These are phyloP conservation scores for Zele albiditarsus DNA, from an alignment of 2,888 invertebrate species.

Conservation along the genomic window DNA sequence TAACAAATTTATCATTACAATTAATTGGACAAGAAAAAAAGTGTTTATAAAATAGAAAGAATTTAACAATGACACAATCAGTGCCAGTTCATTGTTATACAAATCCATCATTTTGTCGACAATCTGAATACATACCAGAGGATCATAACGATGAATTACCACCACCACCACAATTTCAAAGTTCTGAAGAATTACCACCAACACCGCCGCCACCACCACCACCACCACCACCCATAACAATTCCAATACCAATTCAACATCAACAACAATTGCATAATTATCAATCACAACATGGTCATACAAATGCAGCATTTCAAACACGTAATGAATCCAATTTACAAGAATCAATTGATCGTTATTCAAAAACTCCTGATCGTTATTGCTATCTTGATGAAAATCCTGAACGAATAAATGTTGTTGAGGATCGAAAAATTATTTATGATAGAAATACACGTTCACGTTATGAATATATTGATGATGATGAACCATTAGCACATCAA, in stretches of 20 bases:
- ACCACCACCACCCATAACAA: slow-evolving; percentile 56
- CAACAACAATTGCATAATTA: slow-evolving; percentile 41
- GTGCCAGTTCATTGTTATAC: slow-evolving; percentile 78
- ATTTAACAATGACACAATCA: slow-evolving; percentile 54
- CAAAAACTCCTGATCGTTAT: slow-evolving; percentile 55
- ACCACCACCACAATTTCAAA: slow-evolving; percentile 69
- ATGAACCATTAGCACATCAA: slow-evolving; percentile 37
- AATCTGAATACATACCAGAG: slow-evolving; percentile 79
- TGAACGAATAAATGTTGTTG: neutral
- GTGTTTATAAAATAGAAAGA: neutral
- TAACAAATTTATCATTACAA: neutral
- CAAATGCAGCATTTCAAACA: slow-evolving; percentile 63
- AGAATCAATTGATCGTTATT: slow-evolving; percentile 37
- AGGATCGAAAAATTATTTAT: slow-evolving; percentile 40
- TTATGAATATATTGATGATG: slow-evolving; percentile 66
- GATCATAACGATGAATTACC: slow-evolving; percentile 68
- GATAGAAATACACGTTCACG: slow-evolving; percentile 52
- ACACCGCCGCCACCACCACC: slow-evolving; percentile 64
- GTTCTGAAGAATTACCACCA: slow-evolving; percentile 53
- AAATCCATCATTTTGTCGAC: slow-evolving; percentile 86
- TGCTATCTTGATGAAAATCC: slow-evolving; percentile 59
- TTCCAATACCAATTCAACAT: slow-evolving; percentile 54
- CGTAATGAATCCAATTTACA: slow-evolving; percentile 48
- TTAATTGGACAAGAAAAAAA: neutral
- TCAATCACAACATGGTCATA: slow-evolving; percentile 55